phyloP scores from a whole-genome alignment of 2,797 vertebrate species.

The Lycodopsis pacificus region DNA sequence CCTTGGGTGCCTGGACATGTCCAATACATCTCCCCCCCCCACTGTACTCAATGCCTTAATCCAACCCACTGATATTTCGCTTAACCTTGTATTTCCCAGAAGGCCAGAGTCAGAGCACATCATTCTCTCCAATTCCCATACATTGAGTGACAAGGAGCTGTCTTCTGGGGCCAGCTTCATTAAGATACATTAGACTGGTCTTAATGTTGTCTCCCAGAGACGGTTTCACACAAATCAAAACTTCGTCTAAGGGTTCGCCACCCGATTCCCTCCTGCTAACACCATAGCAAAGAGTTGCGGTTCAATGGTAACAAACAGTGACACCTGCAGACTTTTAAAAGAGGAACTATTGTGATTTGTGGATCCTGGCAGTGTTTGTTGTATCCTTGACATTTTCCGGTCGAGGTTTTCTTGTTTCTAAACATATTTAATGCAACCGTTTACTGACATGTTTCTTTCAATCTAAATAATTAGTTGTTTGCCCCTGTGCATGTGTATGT shows the following conservation, averaged over 20 bases:
- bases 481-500: neutral
- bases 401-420: neutral
- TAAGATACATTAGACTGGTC: conserved; percentile 24
- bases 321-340: neutral
- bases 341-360: neutral
- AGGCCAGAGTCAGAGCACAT: conserved; percentile 53
- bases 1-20: conserved; percentile 68
- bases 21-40: conserved; percentile 65
- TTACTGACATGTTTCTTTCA: neutral
- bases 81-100: conserved; percentile 79
- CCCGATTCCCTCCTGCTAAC: neutral
- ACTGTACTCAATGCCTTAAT: conserved; percentile 56
- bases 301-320: neutral
- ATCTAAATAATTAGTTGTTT: too few species aligned
- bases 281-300: neutral
- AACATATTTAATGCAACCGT: neutral
- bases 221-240: conserved; percentile 4
- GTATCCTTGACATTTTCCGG: neutral
- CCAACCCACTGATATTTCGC: conserved; percentile 73
- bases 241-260: conserved; percentile 4
- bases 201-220: conserved; percentile 8
- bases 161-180: conserved; percentile 23
- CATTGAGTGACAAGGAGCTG: conserved; percentile 39
- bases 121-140: conserved; percentile 37
- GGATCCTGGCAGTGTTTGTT: neutral